phyloP scores from a whole-genome alignment of 2,797 vertebrate genomes.

The Crypturellus tataupa region DNA sequence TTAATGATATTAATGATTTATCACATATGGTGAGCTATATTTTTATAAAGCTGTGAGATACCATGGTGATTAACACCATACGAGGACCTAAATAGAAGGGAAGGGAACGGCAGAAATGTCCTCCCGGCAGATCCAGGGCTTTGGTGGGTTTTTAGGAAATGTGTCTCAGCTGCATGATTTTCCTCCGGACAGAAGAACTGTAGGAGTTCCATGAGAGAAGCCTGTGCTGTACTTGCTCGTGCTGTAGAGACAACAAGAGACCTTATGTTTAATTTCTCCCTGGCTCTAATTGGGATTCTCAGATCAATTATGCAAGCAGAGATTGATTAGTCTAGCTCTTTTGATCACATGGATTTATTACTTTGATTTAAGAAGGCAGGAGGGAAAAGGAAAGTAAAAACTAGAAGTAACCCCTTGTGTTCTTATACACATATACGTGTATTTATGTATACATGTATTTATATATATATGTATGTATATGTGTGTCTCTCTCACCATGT shows the following conservation, averaged over 20 bases:
- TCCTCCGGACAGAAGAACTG: not conserved
- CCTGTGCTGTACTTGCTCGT: not conserved
- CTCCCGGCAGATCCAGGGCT: not conserved
- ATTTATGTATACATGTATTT: not conserved
- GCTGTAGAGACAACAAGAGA: not conserved
- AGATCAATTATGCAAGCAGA: constrained; percentile 9
- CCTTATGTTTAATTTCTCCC: constrained; percentile 15
- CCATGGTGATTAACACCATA: constrained; percentile 67
- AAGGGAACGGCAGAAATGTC: constrained; percentile 34
- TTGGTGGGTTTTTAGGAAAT: constrained; percentile 10
- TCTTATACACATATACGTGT: not conserved
- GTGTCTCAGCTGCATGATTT: constrained; percentile 16
- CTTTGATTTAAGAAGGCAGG: constrained; percentile 6
- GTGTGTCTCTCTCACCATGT: not conserved
- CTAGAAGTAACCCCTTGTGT: not conserved
- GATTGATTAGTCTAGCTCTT: constrained; percentile 36
- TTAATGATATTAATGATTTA: constrained; percentile 68
- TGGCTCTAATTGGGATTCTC: constrained; percentile 39
- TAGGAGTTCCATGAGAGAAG: not conserved
- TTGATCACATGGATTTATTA: constrained; percentile 25
- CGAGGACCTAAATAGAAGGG: constrained; percentile 60
- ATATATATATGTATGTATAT: too few species aligned
- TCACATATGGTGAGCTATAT: constrained; percentile 63
- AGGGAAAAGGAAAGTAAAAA: not conserved
- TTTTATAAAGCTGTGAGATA: constrained; percentile 67